These are phyloP conservation scores for Mus spretus DNA, from an alignment of 2,797 vertebrate genomes.

Conservation along the genomic window DNA sequence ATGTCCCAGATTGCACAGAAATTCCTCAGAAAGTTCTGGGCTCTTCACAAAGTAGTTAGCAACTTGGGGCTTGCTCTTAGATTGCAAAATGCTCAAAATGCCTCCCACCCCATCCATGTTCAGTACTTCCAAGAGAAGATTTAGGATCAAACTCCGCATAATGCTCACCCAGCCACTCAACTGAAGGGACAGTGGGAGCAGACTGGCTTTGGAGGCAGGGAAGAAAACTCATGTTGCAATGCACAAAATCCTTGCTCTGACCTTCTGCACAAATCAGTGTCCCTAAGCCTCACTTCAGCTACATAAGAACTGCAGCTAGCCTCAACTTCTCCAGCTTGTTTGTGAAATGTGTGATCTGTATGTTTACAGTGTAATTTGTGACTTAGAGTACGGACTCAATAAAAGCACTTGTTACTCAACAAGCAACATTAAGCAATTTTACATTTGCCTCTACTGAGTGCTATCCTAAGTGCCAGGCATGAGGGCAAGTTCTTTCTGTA, in stretches of 20 bases:
- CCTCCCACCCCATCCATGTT: background rate
- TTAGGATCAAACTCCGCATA: background rate
- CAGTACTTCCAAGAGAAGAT: background rate
- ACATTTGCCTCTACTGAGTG: background rate
- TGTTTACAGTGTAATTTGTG: background rate
- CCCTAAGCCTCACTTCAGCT: background rate
- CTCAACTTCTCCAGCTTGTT: background rate
- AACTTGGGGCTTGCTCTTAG: background rate
- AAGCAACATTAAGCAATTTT: background rate
- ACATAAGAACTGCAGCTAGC: background rate
- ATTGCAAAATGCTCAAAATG: background rate
- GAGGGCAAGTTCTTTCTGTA: background rate
- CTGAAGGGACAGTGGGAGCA: background rate
- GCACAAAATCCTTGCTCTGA: background rate
- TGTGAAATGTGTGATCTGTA: background rate
- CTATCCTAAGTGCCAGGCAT: background rate
- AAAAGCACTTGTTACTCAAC: background rate
- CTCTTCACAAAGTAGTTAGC: constrained; percentile 21
- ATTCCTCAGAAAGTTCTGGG: background rate
- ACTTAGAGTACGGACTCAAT: background rate
- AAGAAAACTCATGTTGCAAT: background rate
- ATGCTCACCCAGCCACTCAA: background rate
- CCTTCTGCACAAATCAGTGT: background rate
- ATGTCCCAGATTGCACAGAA: background rate
- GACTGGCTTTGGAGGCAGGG: background rate